A percentile compares a stretch with the other conserved stretches of the same genome.
phyloP scores from a whole-genome alignment of 2,797 vertebrate genomes.

The Argyrosomus regius region DNA sequence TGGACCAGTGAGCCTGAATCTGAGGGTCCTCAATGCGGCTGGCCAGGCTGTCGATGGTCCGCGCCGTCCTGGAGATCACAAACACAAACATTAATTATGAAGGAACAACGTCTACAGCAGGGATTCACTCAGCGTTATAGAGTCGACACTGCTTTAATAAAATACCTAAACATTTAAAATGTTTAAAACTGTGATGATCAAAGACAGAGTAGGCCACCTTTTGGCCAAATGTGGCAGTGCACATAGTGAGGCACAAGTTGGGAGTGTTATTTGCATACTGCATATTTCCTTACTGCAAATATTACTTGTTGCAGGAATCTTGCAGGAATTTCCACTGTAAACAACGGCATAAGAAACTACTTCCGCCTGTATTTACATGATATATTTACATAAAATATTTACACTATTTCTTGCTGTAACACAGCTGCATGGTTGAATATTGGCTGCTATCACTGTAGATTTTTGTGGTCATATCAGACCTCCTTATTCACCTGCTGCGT shows the following conservation, averaged over 20 bases:
- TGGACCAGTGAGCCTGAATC: slow-evolving; percentile 99
- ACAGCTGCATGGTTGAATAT: not conserved
- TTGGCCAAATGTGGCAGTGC: not conserved
- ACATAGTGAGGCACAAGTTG: not conserved
- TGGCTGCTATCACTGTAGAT: too few relatives aligned
- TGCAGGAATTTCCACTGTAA: not conserved
- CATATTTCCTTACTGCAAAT: slow-evolving; percentile 1
- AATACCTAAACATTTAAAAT: not conserved
- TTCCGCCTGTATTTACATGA: not conserved
- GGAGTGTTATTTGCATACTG: not conserved
- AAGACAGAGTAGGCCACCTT: not conserved
- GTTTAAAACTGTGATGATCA: slow-evolving; percentile 1
- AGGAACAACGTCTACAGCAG: not conserved
- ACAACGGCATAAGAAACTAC: not conserved
- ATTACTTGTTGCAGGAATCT: not conserved
- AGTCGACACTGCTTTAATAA: not conserved
- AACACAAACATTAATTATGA: not conserved
- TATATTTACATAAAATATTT: not conserved
- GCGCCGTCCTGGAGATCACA: slow-evolving; percentile 78
- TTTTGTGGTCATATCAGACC: not conserved
- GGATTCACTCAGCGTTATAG: not conserved
- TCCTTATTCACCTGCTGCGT: slow-evolving; percentile 88
- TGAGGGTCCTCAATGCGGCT: slow-evolving; percentile 97
- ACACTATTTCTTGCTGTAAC: not conserved
- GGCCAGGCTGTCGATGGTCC: slow-evolving; percentile 94